Conservation (phyloP, 2,888 invertebrate genomes). For the Sarcophaga variegata region DNA sequence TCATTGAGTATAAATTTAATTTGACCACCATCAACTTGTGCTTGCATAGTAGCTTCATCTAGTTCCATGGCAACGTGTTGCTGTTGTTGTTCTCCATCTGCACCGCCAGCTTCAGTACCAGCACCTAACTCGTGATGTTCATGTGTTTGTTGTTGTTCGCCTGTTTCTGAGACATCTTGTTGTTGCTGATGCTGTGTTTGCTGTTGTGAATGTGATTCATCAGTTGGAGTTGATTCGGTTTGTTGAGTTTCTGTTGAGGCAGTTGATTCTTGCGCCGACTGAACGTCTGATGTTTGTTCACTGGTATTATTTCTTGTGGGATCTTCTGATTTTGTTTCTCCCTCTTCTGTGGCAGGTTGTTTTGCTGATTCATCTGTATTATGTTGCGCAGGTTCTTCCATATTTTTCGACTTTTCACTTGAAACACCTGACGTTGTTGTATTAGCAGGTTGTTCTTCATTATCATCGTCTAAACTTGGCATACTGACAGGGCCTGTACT, state of each 20-base stretch:
- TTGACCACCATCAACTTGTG: conserved; percentile 81
- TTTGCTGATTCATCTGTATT: conserved; percentile 57
- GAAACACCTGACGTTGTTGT: conserved; percentile 43
- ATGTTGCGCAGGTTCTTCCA: conserved; percentile 62
- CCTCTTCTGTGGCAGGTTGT: conserved; percentile 67
- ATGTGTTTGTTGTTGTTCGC: conserved; percentile 42
- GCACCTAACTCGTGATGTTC: conserved; percentile 65
- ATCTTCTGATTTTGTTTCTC: conserved; percentile 50
- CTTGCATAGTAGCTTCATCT: conserved; percentile 81
- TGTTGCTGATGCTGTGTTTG: conserved; percentile 54
- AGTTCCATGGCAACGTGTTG: conserved; percentile 81
- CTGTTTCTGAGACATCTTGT: conserved; percentile 44
- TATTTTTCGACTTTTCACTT: conserved; percentile 65
- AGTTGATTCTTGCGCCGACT: conserved; percentile 43
- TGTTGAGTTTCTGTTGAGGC: conserved; percentile 42
- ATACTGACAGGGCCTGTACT: conserved; percentile 80
- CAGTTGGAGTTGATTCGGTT: conserved; percentile 43
- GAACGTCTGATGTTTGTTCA: conserved; percentile 47
- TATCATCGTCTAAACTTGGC: conserved; percentile 82
- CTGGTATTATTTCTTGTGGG: conserved; percentile 13
- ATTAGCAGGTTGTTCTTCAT: conserved; percentile 74
- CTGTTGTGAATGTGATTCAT: conserved; percentile 42
- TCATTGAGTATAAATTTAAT: conserved; percentile 82
- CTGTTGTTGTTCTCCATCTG: conserved; percentile 69
- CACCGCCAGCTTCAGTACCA: conserved; percentile 70